These are phyloP conservation scores for Athene cunicularia DNA, from an alignment of 2,113 vertebrate species.

Conservation along the genomic window DNA sequence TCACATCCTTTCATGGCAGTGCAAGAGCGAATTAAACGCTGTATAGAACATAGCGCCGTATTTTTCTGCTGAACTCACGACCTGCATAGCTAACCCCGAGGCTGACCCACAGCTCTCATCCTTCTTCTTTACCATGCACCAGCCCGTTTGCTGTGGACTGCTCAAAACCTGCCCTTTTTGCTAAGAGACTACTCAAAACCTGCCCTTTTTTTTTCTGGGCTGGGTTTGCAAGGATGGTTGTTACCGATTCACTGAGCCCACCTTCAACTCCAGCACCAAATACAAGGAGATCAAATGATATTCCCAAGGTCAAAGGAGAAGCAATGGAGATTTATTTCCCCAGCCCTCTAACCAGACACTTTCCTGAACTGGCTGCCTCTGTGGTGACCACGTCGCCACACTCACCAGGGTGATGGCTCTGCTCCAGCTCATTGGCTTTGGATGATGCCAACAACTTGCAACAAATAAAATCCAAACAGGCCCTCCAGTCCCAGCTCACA, in stretches of 20 bases:
- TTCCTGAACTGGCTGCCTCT: neutral
- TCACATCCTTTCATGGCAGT: neutral
- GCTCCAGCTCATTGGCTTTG: slow-evolving; percentile 2
- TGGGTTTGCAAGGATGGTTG: neutral
- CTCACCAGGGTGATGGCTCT: neutral
- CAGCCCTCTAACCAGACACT: neutral
- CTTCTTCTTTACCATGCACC: neutral
- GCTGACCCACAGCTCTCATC: neutral
- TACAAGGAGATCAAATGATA: neutral
- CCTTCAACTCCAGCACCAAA: neutral
- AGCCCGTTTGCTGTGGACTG: neutral
- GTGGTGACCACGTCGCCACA: rapidly evolving
- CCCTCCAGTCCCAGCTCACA: neutral
- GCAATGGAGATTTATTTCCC: neutral
- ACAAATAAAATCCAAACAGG: neutral
- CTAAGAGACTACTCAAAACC: neutral
- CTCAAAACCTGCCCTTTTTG: neutral
- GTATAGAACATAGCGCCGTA: neutral
- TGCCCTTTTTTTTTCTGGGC: neutral
- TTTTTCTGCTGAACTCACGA: neutral
- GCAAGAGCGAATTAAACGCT: neutral
- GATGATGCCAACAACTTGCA: neutral
- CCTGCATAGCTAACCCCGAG: neutral
- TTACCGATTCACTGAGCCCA: neutral
- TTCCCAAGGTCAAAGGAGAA: neutral